These are phyloP conservation scores for Eucidaris tribuloides DNA, from an alignment of 35 echinoderm and acorn worm species.

Conservation along the genomic window DNA sequence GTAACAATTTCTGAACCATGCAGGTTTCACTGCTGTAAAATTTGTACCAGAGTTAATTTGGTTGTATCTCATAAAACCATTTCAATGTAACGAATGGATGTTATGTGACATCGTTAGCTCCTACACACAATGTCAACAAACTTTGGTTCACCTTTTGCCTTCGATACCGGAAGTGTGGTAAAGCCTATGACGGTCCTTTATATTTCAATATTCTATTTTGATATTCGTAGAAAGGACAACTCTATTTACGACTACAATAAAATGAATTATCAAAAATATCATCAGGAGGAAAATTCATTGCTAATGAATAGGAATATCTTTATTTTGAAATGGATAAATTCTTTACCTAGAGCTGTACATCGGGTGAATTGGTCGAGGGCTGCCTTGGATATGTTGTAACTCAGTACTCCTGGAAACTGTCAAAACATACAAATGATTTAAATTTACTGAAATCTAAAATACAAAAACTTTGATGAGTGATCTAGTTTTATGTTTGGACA, in stretches of 20 bases:
- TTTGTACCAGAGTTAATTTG: no score
- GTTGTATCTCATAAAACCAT: no score
- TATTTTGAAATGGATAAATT: background rate
- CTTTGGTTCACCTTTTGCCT: no score
- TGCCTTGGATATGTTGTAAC: conserved; percentile 86
- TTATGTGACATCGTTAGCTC: no score
- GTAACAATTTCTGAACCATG: no score
- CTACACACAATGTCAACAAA: no score
- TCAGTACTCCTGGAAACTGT: conserved; percentile 79
- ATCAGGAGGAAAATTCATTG: background rate
- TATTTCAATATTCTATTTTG: background rate
- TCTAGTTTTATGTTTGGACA: background rate
- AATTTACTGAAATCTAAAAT: no score
- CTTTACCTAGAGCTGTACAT: conserved; percentile 79
- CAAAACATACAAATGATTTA: no score
- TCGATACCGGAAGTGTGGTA: no score
- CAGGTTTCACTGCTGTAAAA: no score
- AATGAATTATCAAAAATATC: background rate
- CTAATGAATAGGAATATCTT: background rate
- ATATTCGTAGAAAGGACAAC: background rate
- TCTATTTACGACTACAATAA: background rate
- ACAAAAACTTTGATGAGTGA: background rate
- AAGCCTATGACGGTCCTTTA: background rate
- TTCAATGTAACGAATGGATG: no score
- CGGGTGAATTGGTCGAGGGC: conserved; percentile 88